Percentiles rank a stretch among this genome's conserved stretches.
Evolutionary conservation across 2,113 vertebrate genomes (phyloP).

Genomic region (Saccopteryx bilineata): DNA sequence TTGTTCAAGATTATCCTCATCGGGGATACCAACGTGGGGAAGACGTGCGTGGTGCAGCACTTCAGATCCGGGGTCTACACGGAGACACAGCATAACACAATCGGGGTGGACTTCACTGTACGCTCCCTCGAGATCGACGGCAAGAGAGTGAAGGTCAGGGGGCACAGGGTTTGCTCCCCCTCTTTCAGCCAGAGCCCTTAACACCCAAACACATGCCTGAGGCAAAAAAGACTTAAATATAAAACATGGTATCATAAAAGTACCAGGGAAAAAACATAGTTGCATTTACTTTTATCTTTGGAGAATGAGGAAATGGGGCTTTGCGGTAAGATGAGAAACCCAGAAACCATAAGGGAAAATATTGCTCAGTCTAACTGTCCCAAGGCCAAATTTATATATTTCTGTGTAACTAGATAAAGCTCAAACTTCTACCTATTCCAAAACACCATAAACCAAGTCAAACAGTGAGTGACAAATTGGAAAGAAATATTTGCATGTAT

Average conservation of each 20-base stretch:
- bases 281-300: neutral
- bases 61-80: slow-evolving; percentile 94
- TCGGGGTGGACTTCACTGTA: slow-evolving; percentile 97
- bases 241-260: neutral
- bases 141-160: slow-evolving; percentile 95
- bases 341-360: neutral
- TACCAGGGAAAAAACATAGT: neutral
- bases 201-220: neutral
- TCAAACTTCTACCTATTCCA: neutral
- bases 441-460: neutral
- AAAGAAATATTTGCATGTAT: slow-evolving; percentile 27
- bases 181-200: neutral
- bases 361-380: neutral
- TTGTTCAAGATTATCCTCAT: slow-evolving; percentile 98
- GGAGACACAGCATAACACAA: slow-evolving; percentile 96
- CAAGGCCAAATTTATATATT: neutral
- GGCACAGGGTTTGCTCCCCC: fast-evolving
- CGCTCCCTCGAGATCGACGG: slow-evolving; percentile 94
- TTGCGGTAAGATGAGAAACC: neutral
- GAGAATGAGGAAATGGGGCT: neutral
- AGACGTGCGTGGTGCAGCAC: slow-evolving; percentile 96
- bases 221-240: neutral
- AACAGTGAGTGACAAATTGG: neutral
- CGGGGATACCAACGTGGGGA: slow-evolving; percentile 97
- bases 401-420: neutral